Evolutionary conservation across 2,888 invertebrate species (phyloP), one percentile per base, ranked within the genome.

Genomic region (Ichneumoninae sp.): DNA sequence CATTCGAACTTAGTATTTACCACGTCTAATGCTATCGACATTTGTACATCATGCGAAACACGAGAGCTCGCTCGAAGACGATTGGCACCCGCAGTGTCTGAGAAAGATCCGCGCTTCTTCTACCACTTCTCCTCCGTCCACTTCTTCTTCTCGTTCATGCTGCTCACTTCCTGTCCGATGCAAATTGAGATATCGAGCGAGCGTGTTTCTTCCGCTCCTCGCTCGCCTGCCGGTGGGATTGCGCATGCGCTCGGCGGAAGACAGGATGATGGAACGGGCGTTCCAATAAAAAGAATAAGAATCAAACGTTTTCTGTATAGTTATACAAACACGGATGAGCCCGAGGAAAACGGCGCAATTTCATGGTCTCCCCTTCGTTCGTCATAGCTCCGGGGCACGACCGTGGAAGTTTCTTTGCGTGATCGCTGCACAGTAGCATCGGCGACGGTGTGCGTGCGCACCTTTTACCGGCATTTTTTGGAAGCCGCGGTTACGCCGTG

Each of bases 141-240:
- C 36, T 36, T 10, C 40, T 40, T 26, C n/a, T 40, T 47, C 69
- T 44, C 16, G 13, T 69, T 33, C 7, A 36, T 62, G 30, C 40
- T 50, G 44, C 57, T 50, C 33, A n/a, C 66, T 72, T 68, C 52
- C 72, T 50, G 71, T 19, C 47, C 76, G 50, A 50, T 78, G 68
- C 75, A 83, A 86, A 86, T 86, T 86, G 77, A 84, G 82, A 82
- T 77, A 86, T 80, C 79, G 52, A 44, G 40, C 26, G 19, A 62
- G 13, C 52, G 47, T 44, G 71, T 54, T 40, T 13, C 60, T 65
- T 60, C 54, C 33, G 65, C 36, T 57, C 44, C 40, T 69, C 44
- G 10, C 54, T 69, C 57, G 3, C 40, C 3, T 74, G 40, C 26
- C 30, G 54, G 19, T 44, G 26, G 40, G 13, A 36, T 75, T 19